Evolutionary conservation across 1,140 invertebrate species (phyloP), one percentile per base, ranked within the genome.

Genomic region (Camponotus vicinus): DNA sequence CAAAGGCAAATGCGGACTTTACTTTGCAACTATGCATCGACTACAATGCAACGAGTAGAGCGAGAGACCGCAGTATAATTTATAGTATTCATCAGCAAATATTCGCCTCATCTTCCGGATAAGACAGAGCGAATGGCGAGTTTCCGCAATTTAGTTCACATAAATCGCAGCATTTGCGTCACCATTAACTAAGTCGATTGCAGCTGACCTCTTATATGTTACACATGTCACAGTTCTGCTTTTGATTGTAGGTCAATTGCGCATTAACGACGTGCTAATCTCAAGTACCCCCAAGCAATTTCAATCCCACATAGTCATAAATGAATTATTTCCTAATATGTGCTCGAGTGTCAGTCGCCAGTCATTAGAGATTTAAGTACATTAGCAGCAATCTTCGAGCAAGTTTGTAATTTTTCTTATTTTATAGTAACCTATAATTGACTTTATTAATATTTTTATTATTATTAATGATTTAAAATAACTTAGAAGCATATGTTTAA

Each of bases 191-290:
- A 84, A 89, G 88, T 89, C 88, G 59, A 89, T 89, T 86, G 85
- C 88, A 89, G 88, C 88, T 89, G 88, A 75, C 88, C 88, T 89
- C 88, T 89, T 89, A 89, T 89, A 78, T 75, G 88, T 89, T 89
- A 89, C 88, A 89, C 85, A 89, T 89, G 88, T 89, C 88, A 79
- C 66, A 61, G 69, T 88, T 87, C 85, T 88, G 86, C 88, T 89
- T 89, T 86, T 79, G 88, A 79, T 89, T 89, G 84, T 78, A 70
- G 88, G 71, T 83, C 88, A 86, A 89, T 89, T 83, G 88, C 88
- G 75, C 85, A 89, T 89, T 89, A 89, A 85, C 71, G 71, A 86
- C 73, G 78, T 78, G 67, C 78, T 89, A 87, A 89, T 89, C 88
- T 85, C 77, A 69, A 86, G 57, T 21, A 63, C 37, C 63, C 42